Conservation (phyloP, 2,888 invertebrate species). For the Nymphalis urticae region DNA sequence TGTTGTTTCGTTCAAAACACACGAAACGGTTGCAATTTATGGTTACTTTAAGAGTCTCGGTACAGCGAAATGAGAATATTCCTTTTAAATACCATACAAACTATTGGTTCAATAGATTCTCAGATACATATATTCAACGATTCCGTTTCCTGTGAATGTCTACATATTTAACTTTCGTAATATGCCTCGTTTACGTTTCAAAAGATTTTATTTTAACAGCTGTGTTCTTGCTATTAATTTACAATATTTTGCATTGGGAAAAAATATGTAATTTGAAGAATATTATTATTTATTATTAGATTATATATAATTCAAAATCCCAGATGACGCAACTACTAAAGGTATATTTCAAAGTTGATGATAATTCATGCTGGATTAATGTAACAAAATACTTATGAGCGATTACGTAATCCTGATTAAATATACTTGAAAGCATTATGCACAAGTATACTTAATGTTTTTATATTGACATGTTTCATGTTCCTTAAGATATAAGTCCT, state of each 20-base stretch:
- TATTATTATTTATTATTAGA: neutral
- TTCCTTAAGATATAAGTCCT: neutral
- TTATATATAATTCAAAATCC: no score
- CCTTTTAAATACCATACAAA: conserved; percentile 14
- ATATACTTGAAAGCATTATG: neutral
- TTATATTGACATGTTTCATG: neutral
- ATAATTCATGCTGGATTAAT: no score
- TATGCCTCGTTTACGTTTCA: conserved; percentile 18
- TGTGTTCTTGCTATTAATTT: neutral
- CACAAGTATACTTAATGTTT: neutral
- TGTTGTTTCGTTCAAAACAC: conserved; percentile 16
- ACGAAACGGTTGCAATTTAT: conserved; percentile 35
- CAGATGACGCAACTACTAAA: no score
- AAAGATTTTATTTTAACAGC: neutral
- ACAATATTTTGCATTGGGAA: neutral
- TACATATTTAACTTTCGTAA: conserved; percentile 32
- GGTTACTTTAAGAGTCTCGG: conserved; percentile 8
- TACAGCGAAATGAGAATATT: conserved; percentile 19
- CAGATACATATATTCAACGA: conserved; percentile 33
- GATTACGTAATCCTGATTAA: neutral
- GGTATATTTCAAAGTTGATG: no score
- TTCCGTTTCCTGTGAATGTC: conserved; percentile 36
- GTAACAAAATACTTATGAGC: no score
- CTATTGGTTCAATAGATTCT: conserved; percentile 28
- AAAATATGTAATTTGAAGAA: neutral